These are phyloP conservation scores for Tipula helvola DNA, from an alignment of 2,888 invertebrate species.

Conservation along the genomic window DNA sequence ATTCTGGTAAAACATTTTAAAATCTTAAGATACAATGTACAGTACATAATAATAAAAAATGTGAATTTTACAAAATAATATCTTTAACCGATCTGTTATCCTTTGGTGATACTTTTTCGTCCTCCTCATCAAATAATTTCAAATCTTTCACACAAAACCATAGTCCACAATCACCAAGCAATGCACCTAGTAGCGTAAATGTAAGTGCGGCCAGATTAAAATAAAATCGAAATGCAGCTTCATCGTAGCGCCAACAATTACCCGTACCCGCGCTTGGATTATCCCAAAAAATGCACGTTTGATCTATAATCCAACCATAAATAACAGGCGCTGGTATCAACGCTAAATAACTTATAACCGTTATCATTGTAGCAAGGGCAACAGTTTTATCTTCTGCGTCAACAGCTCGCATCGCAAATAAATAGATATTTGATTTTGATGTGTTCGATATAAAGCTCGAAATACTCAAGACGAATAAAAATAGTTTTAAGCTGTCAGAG, in stretches of 20 bases:
- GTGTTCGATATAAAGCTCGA: not conserved
- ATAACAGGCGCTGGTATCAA: not conserved
- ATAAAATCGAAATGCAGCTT: not conserved
- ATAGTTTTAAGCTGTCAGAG: not conserved
- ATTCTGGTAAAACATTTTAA: not conserved
- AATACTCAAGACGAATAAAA: not conserved
- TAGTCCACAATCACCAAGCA: not conserved
- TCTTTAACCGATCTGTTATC: constrained; percentile 20
- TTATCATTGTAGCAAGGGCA: not conserved
- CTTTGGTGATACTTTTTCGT: not conserved
- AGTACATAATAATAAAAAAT: no score
- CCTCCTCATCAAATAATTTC: constrained; percentile 12
- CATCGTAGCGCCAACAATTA: not conserved
- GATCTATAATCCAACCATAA: not conserved
- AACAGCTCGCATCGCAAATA: not conserved
- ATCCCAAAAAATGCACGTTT: not conserved
- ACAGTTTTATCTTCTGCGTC: not conserved
- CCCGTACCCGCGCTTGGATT: not conserved
- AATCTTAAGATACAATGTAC: not conserved
- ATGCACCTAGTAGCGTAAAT: not conserved
- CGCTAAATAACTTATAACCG: not conserved
- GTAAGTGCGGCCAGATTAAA: not conserved
- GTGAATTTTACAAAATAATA: not conserved
- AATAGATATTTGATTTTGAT: not conserved
- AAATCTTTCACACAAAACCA: not conserved